phyloP scores from a whole-genome alignment of 1,140 invertebrate genomes.

The Dreissena polymorpha region DNA sequence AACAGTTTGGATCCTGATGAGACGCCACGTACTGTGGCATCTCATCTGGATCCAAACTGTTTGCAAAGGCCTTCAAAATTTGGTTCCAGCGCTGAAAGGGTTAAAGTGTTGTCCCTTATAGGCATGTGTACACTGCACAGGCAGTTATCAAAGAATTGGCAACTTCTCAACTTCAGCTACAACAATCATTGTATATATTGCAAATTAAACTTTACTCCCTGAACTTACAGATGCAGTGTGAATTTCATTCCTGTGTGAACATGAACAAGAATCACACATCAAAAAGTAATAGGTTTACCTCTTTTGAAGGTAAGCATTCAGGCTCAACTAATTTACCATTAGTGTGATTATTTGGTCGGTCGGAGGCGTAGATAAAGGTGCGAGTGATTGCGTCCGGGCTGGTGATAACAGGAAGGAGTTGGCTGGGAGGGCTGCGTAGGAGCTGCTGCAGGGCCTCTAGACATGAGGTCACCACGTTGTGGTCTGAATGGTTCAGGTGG shows the following conservation, averaged over 20 bases:
- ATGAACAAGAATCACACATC: background rate
- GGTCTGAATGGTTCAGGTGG: conserved; percentile 86
- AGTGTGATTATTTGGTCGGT: background rate
- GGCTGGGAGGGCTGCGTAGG: conserved; percentile 84
- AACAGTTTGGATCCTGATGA: no score
- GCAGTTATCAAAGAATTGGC: background rate
- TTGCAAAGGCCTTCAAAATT: no score
- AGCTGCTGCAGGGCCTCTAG: conserved; percentile 90
- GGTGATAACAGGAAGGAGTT: conserved; percentile 83
- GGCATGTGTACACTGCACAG: no score
- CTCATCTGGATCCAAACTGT: no score
- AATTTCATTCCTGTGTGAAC: background rate
- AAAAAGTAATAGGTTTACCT: conserved; percentile 9
- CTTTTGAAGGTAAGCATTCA: no score
- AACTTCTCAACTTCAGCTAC: background rate
- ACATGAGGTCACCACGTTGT: conserved; percentile 91
- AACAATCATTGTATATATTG: background rate
- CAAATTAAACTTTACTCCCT: background rate
- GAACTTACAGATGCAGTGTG: no score
- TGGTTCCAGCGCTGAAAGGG: no score
- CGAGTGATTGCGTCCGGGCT: conserved; percentile 81
- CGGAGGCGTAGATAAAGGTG: conserved; percentile 60
- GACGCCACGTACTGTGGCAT: no score
- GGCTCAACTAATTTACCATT: conserved; percentile 26
- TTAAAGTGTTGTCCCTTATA: no score